Evolutionary conservation across 2,888 invertebrate genomes (phyloP).

Genomic region (Pseudeuparius sepicola): DNA sequence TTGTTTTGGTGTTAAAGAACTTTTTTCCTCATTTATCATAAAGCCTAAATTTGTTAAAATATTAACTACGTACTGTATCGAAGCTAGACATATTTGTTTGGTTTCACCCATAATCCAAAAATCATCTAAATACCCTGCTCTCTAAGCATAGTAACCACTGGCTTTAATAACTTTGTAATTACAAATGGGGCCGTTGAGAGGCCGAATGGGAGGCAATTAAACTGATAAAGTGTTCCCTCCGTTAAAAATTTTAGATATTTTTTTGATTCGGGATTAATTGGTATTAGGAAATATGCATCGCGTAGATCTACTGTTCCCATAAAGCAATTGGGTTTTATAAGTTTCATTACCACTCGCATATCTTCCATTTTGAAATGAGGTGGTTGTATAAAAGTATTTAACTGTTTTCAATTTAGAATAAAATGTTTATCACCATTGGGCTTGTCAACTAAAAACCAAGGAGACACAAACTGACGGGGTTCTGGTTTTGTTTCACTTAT

Average conservation of each 20-base stretch:
- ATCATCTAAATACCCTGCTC: slow-evolving; percentile 20
- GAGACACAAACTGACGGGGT: slow-evolving; percentile 20
- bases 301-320: slow-evolving; percentile 16
- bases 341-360: slow-evolving; percentile 19
- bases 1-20: slow-evolving; percentile 13
- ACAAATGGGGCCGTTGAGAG: slow-evolving; percentile 19
- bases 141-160: slow-evolving; percentile 16
- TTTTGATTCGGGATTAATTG: slow-evolving; percentile 17
- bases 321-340: slow-evolving; percentile 18
- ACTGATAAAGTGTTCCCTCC: slow-evolving; percentile 20
- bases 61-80: too few species aligned
- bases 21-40: slow-evolving; percentile 15
- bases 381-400: slow-evolving; percentile 21
- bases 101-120: slow-evolving; percentile 15
- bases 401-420: slow-evolving; percentile 22
- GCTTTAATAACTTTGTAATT: slow-evolving; percentile 26
- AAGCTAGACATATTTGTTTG: too few species aligned
- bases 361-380: slow-evolving; percentile 27
- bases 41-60: slow-evolving; percentile 16
- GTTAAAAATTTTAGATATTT: slow-evolving; percentile 23
- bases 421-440: slow-evolving; percentile 17
- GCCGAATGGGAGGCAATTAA: slow-evolving; percentile 21
- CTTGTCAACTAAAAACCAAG: slow-evolving; percentile 21
- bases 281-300: slow-evolving; percentile 22
- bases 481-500: too few species aligned